Base-by-base conservation (phyloP, 2,113 vertebrate genomes). In the Trochalopteron elliotii region DNA sequence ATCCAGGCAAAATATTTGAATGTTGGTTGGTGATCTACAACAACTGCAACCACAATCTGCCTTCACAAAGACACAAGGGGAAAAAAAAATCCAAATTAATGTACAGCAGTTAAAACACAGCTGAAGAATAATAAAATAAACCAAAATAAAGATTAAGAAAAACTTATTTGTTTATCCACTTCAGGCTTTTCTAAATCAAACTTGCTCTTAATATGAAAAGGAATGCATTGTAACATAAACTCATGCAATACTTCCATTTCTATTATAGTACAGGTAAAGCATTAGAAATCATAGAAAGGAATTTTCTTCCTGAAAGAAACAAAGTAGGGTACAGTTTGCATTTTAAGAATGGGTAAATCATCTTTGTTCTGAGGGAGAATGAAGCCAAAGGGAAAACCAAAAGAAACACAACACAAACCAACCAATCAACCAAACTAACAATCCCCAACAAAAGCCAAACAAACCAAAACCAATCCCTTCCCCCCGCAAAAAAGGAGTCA, bases 371-470 rank as follows among this genome's bases (percentile, higher is more conserved):
- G 31, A 79, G 8, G 12, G 2, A 68, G 25, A 93, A 76, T 27
- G 10, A 72, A 71, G 47, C 16, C 44, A 52, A 82, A 82, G 37
- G 11, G 15, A 60, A 87, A 69, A 86, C 2, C 13, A 60, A 72
- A 55, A 6, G 55, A 84, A 61, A 25, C 12, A 69, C 15, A 57
- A 20, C 31, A 31, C 5, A 42, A 31, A 55, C 2, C 5, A 56
- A 30, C 9, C 16, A 49, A 37, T 5, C 37, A 53, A 42, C 15
- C 8, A 52, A 52, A 12, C 2, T 24, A 39, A 10, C 28, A 17
- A n/a, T 33, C 0, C 2, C 2, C 33, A 7, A 1, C 15, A 27
- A 44, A 44, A 57, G 4, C 19, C 23, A n/a, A 59, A 52, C 4
- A 14, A 65, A 21, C 15, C 15, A 37, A 74, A 89, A 11, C 8